phyloP scores from a whole-genome alignment of 2,888 invertebrate species.

The Axea sp. region DNA sequence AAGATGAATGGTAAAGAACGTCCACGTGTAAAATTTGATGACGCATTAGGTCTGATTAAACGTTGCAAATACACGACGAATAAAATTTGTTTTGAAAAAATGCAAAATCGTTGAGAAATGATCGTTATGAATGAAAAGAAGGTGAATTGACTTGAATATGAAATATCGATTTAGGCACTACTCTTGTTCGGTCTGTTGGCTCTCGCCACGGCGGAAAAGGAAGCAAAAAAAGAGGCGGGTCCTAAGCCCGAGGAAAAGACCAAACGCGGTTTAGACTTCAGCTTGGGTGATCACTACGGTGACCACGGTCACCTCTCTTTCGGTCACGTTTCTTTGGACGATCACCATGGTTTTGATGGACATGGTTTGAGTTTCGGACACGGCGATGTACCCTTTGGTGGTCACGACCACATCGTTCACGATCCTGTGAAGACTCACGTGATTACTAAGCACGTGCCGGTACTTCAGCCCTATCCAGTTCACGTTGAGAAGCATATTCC shows the following conservation, averaged over 20 bases:
- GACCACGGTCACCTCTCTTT: neutral
- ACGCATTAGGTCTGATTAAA: no score
- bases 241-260: slow-evolving; percentile 66
- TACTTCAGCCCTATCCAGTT: slow-evolving; percentile 52
- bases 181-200: slow-evolving; percentile 71
- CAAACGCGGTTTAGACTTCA: slow-evolving; percentile 73
- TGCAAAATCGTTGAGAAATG: no score
- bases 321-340: neutral
- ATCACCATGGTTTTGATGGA: neutral
- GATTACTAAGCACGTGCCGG: slow-evolving; percentile 72
- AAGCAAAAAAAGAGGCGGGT: slow-evolving; percentile 7
- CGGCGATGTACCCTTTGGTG: neutral
- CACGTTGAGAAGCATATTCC: slow-evolving; percentile 57
- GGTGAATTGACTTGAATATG: no score
- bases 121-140: no score
- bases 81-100: no score
- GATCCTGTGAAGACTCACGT: slow-evolving; percentile 73
- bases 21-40: no score
- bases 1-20: no score
- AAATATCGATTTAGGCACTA: slow-evolving; percentile 66
- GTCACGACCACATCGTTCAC: slow-evolving; percentile 61
- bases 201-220: slow-evolving; percentile 68
- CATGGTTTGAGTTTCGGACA: neutral
- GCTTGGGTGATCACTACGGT: slow-evolving; percentile 66
- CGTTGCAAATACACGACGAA: no score